phyloP scores from a whole-genome alignment of 2,113 vertebrate species.

The Festucalex cinctus region DNA sequence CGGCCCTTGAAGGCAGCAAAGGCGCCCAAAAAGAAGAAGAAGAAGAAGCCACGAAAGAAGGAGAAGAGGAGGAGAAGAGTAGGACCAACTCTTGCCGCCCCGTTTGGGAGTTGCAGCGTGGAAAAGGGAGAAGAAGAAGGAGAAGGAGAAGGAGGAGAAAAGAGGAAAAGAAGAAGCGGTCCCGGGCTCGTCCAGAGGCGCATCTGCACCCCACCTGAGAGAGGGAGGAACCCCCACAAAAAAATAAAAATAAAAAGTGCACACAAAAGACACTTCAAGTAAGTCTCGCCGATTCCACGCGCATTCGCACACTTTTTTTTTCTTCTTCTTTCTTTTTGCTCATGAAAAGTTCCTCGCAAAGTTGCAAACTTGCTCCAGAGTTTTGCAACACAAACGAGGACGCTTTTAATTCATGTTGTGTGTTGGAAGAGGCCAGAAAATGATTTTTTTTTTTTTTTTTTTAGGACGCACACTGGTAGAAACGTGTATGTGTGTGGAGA shows the following conservation, averaged over 20 bases:
- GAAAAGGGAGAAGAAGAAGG: constrained; percentile 27
- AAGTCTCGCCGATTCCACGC: not conserved
- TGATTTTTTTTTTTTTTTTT: not conserved
- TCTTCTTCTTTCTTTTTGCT: not conserved
- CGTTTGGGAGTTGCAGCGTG: constrained; percentile 64
- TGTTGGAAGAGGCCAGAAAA: not conserved
- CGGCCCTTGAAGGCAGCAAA: constrained; percentile 48
- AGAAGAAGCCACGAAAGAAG: constrained; percentile 23
- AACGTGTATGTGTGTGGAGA: not conserved
- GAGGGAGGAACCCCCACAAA: not conserved
- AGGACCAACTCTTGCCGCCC: constrained; percentile 61
- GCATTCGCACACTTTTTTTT: not conserved
- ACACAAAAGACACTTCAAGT: not conserved
- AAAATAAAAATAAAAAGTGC: too few relatives aligned
- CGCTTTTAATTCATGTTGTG: not conserved
- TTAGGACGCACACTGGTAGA: not conserved
- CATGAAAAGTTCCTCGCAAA: constrained; percentile 5
- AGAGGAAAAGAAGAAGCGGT: constrained; percentile 29
- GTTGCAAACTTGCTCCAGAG: constrained; percentile 12
- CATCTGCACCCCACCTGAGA: constrained; percentile 49
- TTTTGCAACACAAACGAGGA: not conserved
- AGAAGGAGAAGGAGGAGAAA: constrained; percentile 19
- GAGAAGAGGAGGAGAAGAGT: constrained; percentile 19
- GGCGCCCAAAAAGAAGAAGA: too few relatives aligned
- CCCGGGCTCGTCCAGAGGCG: constrained; percentile 55